Evolutionary conservation across 2,797 vertebrate genomes (phyloP), one percentile per base, ranked within the genome.

Genomic region (Cossypha polioptera): DNA sequence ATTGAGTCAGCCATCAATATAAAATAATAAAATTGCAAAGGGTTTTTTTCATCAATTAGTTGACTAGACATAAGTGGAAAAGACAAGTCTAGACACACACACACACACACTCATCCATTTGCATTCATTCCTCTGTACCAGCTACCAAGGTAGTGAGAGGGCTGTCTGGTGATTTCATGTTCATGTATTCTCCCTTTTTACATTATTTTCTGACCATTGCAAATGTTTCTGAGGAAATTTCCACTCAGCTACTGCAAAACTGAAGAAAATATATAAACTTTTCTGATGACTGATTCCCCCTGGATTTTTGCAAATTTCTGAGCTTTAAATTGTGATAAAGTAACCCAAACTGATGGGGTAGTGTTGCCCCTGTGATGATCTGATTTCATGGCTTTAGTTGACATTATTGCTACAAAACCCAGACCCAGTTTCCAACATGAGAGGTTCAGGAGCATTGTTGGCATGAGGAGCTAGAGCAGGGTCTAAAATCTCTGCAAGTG

Each of bases 21-120:
- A 21, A 81, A 94, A 86, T 48, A 91, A 73, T 59, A 77, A 89
- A 76, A 89, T 43, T 59, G 36, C 26, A 55, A 42, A 53, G 26
- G 40, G 4, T 2, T 67, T 61, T 59, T 83, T 65, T 53, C 22
- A 35, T 76, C 57, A 68, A 47, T 67, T 78, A 82, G 5, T 77
- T 66, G 66, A 53, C 25, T 67, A 74, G 31, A 84, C 36, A 4
- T n/a, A 58, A 78, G 35, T 55, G 72, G 63, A 73, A 75, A 90
- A 75, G 29, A 38, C 66, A 86, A 65, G 73, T 74, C 61, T 75
- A 78, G 42, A 57, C 62, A 67, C 33, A 77, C 33, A 36, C 29
- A 51, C 8, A 42, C 2, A 2, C 7, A 63, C 61, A 66, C 43
- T 22, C 7, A 33, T 36, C 11, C 1, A 0, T 75, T 42, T 73